A percentile compares a stretch with the other conserved stretches of the same genome.
Evolutionary conservation across 1,140 invertebrate genomes (phyloP).

Genomic region (Parasteatoda tepidariorum): DNA sequence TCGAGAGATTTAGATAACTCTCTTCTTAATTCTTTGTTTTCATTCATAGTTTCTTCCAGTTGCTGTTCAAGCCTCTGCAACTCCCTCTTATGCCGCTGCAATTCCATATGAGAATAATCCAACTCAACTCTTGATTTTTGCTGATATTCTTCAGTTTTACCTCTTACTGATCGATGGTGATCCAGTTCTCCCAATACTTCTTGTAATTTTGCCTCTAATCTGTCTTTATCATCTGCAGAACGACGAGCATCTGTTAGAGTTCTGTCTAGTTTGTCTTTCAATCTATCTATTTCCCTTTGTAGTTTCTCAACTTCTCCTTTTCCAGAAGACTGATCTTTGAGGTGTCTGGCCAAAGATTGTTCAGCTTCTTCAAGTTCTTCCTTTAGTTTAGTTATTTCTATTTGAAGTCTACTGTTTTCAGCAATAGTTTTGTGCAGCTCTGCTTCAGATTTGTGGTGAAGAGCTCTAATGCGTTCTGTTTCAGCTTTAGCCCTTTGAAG

Average conservation of each 20-base stretch:
- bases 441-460: conserved; percentile 63
- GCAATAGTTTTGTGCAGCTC: conserved; percentile 64
- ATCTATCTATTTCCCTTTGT: conserved; percentile 80
- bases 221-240: conserved; percentile 64
- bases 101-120: conserved; percentile 73
- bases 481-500: conserved; percentile 54
- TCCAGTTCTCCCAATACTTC: conserved; percentile 74
- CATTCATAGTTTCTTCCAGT: conserved; percentile 72
- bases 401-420: conserved; percentile 65
- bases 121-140: conserved; percentile 78
- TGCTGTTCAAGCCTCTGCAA: conserved; percentile 81
- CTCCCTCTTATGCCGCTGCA: conserved; percentile 73
- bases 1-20: conserved; percentile 65
- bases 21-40: conserved; percentile 65
- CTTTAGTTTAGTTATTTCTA: conserved; percentile 83
- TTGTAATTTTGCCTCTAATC: conserved; percentile 62
- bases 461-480: conserved; percentile 61
- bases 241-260: conserved; percentile 74
- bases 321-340: conserved; percentile 54
- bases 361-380: conserved; percentile 78
- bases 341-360: conserved; percentile 62
- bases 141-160: conserved; percentile 60
- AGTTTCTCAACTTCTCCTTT: conserved; percentile 76
- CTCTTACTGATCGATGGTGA: conserved; percentile 69
- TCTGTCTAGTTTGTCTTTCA: conserved; percentile 81